Conservation (phyloP, 37 sponge, comb jelly and placozoan genomes). For the Petrosia ficiformis region DNA sequence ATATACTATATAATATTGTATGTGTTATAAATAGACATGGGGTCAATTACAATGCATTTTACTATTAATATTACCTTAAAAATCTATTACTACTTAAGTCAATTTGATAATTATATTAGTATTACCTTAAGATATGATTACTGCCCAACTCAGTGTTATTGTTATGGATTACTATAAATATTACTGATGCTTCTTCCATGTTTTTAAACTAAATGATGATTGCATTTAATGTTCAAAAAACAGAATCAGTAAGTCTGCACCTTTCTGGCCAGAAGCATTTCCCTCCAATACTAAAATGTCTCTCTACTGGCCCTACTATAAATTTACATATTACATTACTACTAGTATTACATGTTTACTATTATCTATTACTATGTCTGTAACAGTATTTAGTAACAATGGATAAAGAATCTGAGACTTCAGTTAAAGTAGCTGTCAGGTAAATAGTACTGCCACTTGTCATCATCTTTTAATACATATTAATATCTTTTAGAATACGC, state of each 20-base stretch:
- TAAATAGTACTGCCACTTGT: neutral
- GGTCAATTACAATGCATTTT: neutral
- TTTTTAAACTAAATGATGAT: no score
- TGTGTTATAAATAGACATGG: neutral
- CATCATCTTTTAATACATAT: neutral
- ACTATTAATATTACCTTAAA: no score
- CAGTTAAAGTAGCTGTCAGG: slow-evolving; percentile 57
- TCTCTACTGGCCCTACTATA: no score
- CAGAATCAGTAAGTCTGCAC: no score
- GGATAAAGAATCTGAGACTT: slow-evolving; percentile 55
- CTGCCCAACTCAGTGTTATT: no score
- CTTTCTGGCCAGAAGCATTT: no score
- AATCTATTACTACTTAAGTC: no score
- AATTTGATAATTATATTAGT: no score
- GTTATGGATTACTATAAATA: neutral
- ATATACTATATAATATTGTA: neutral
- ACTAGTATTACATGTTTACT: neutral
- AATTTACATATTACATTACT: neutral
- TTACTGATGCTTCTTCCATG: no score
- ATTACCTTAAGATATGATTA: no score
- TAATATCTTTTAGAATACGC: slow-evolving; percentile 63
- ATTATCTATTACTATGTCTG: neutral
- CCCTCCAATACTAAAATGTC: no score
- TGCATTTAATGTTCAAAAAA: no score
- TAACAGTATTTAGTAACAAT: neutral